Base-by-base conservation (phyloP, 2,888 invertebrate genomes). In the Ectemnius cavifrons region DNA sequence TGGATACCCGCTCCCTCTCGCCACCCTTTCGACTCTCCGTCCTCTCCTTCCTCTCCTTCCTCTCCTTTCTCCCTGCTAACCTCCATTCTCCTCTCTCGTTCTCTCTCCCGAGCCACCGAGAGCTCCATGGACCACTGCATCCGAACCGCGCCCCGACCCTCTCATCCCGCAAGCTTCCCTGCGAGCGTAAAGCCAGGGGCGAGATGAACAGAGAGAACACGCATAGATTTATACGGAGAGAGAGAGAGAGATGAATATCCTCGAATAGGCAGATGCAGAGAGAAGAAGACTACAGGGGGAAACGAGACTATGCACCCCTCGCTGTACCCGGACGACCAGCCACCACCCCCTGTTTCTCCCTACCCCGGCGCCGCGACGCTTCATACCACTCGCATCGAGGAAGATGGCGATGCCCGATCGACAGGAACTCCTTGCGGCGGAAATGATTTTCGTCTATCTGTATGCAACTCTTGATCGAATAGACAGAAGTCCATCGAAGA, bases 141-240 rank as follows among this genome's bases (percentile, higher is more conserved):
- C 86, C 86, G 88, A 90, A 77, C 84, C 78, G 78, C 83, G 84
- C 89, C 81, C 83, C 80, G 83, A 73, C 80, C 73, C 84, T 79
- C 84, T 78, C 80, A 73, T 77, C 81, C 82, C 82, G 77, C 79
- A 61, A 37, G 71, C 28, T n/a, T 8, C 0, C 27, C 23, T 23
- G 23, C 23, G 3, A 23, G 3, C 3, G 23, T 11, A 5, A 37
- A 49, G n/a, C 11, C 13, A 56, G 58, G 46, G 68, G 45, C 57
- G 63, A 58, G 47, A 59, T 59, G 49, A 45, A 56, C 47, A 63
- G 52, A 63, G 52, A 62, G 16, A 13, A 11, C 14, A 14, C 46
- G 28, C 23, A 23, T 23, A 23, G 56, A 8, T 37, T 37, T 37
- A 4, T 37, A 4, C 0, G 37, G 37, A 11, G 37, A 37, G 37